These are phyloP conservation scores for Nasua narica DNA, from an alignment of 2,797 vertebrate species.

Conservation along the genomic window DNA sequence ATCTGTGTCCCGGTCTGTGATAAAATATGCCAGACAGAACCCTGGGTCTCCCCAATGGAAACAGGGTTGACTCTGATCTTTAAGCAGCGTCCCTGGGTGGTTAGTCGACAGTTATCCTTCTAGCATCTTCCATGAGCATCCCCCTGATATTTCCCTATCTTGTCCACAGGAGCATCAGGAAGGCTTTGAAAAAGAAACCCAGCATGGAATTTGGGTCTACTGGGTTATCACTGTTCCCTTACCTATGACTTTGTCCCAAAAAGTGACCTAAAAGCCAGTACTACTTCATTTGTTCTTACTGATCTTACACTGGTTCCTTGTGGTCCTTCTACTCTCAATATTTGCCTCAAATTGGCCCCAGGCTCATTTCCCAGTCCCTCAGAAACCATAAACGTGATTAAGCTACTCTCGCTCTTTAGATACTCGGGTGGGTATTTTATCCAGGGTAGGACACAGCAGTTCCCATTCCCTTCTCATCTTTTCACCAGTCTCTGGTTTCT, in stretches of 20 bases:
- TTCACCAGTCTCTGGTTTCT: background rate
- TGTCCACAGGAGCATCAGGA: background rate
- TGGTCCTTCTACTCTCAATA: background rate
- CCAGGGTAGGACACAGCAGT: background rate
- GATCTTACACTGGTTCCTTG: background rate
- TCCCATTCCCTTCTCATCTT: background rate
- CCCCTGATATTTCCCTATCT: background rate
- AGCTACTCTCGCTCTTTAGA: background rate
- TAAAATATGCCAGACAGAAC: background rate
- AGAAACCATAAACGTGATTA: background rate
- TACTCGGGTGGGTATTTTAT: background rate
- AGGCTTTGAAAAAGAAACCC: background rate
- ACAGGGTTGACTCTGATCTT: background rate
- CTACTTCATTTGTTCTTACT: background rate
- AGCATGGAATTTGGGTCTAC: background rate
- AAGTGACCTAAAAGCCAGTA: background rate
- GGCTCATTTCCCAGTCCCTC: background rate
- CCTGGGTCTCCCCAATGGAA: background rate
- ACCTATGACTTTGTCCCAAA: background rate
- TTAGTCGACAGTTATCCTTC: background rate
- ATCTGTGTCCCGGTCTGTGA: background rate
- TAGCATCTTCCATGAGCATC: background rate
- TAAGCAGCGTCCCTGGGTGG: background rate
- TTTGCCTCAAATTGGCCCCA: background rate
- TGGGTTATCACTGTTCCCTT: background rate